These are phyloP conservation scores for Strix aluco DNA, from an alignment of 2,113 vertebrate genomes.

Conservation along the genomic window DNA sequence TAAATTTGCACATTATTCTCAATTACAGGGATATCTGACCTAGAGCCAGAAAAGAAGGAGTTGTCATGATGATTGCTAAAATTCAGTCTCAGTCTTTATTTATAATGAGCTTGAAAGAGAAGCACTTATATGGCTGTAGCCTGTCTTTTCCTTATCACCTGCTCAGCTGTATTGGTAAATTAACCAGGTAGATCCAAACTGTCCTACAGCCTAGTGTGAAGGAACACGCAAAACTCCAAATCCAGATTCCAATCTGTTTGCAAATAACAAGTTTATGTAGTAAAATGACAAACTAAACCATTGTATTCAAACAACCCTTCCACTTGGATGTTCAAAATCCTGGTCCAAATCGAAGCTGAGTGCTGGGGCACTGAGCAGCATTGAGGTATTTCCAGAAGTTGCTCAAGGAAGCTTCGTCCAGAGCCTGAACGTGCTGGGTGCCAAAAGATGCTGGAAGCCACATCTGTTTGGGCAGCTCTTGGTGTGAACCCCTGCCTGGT, in stretches of 20 bases:
- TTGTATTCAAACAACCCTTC: background rate
- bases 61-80: background rate
- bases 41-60: background rate
- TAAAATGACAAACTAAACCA: background rate
- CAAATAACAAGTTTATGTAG: background rate
- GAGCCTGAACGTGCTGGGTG: background rate
- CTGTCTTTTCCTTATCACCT: background rate
- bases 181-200: background rate
- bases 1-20: background rate
- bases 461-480: background rate
- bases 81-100: background rate
- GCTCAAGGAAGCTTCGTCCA: background rate
- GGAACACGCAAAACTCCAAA: background rate
- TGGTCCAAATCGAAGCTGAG: background rate
- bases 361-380: background rate
- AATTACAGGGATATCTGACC: background rate
- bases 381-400: background rate
- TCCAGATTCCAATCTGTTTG: background rate
- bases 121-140: background rate
- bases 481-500: background rate
- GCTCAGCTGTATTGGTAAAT: background rate
- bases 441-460: background rate
- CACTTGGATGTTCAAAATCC: background rate
- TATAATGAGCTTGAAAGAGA: background rate
- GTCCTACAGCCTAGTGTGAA: background rate